Evolutionary conservation across 1,140 invertebrate species (phyloP), one percentile per base, ranked within the genome.

Genomic region (Muscidifurax raptorellus): DNA sequence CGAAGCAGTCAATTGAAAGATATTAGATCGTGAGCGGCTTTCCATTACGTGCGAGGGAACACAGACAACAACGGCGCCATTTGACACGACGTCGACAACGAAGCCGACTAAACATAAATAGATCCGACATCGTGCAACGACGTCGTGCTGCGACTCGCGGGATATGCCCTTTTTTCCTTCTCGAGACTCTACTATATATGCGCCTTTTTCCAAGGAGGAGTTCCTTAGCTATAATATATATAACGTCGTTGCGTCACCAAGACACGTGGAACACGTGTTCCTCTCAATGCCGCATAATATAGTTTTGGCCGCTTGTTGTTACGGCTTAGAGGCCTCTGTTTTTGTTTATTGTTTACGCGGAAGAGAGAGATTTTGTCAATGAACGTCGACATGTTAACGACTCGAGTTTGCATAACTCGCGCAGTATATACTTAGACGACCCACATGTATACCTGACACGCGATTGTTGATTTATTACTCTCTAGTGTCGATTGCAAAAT

Each of bases 31-130:
- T 18, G 47, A 75, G 80, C 10, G 32, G 12, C 25, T 66, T 82
- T 59, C 52, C 52, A 59, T 71, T 15, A 71, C 67, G 27, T 18
- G 7, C 25, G 44, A 59, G 25, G 52, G 15, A 13, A 9, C 0
- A 10, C n/a, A 28, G 67, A 32, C 10, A 71, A 75, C 72, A 74
- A 44, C 52, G 32, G 52, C 52, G 81, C 72, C 28, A 64, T 69
- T 77, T 30, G 40, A 76, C 81, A 18, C 18, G 52, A 22, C 47
- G 47, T 47, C 44, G 44, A 15, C 15, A 13, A 59, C 72, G 30
- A 64, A n/a, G n/a, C 28, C 77, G 74, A 52, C 82, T 83, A 83
- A 77, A 83, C 72, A 76, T 32, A 83, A 83, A 83, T 83, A 77
- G 59, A 69, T 69, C 59, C 27, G 74, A 59, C 52, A 32, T 75